phyloP scores from a whole-genome alignment of 2,888 invertebrate genomes.

The Noctua pronuba region DNA sequence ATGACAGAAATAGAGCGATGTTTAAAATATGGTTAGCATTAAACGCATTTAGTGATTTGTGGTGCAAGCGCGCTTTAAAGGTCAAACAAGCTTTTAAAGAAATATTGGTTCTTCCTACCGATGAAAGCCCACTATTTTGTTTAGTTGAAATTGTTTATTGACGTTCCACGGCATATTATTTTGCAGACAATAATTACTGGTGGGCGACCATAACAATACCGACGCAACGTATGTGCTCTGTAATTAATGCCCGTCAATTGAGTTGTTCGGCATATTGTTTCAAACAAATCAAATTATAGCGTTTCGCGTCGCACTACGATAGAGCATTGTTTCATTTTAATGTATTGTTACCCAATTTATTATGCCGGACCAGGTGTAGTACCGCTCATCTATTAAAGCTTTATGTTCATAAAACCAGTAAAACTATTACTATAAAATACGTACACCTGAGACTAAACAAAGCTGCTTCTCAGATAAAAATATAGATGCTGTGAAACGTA shows the following conservation, averaged over 20 bases:
- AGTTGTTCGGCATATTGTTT: neutral
- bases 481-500: constrained; percentile 49
- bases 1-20: neutral
- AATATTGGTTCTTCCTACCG: neutral
- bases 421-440: constrained; percentile 35
- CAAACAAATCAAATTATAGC: constrained; percentile 6
- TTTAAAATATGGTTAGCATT: neutral
- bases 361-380: neutral
- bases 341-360: neutral
- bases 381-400: constrained; percentile 10
- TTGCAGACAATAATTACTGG: neutral
- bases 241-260: neutral
- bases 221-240: neutral
- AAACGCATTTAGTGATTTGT: neutral
- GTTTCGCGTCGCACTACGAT: neutral
- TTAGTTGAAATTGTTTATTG: neutral
- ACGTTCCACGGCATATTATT: neutral
- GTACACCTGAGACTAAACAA: constrained; percentile 62
- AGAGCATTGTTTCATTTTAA: neutral
- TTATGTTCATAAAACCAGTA: constrained; percentile 32
- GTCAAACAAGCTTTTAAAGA: constrained; percentile 20
- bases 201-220: too few species aligned
- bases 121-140: neutral
- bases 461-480: constrained; percentile 55
- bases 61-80: neutral